A percentile compares a stretch with the other conserved stretches of the same genome.
phyloP scores from a whole-genome alignment of 2,113 vertebrate genomes.

The Phylloscopus trochiloides region DNA sequence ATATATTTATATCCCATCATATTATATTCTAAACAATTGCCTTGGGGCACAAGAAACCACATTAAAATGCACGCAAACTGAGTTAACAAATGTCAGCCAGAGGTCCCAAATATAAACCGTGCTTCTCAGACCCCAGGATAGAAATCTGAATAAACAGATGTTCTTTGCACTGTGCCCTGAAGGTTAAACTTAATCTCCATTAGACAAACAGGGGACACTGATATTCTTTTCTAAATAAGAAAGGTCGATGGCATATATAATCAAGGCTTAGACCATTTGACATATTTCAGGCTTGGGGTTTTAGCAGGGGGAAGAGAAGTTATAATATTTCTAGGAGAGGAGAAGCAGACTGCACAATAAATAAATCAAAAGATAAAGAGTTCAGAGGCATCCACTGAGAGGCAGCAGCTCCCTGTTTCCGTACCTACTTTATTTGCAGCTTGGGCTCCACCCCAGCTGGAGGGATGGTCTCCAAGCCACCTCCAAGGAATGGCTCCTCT shows the following conservation, averaged over 20 bases:
- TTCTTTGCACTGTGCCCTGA: not conserved
- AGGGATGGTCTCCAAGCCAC: not conserved
- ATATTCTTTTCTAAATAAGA: not conserved
- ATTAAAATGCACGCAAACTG: conserved; percentile 9
- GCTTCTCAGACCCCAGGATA: not conserved
- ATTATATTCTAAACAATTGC: not conserved
- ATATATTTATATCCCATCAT: not conserved
- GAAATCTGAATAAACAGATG: conserved; percentile 39
- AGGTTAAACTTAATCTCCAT: conserved; percentile 40
- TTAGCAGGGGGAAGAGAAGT: not conserved
- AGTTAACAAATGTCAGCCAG: conserved; percentile 26
- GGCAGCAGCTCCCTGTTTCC: not conserved
- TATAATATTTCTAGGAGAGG: not conserved
- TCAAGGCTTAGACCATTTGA: not conserved
- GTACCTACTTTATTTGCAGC: not conserved
- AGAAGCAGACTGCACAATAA: not conserved
- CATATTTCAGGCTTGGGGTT: not conserved
- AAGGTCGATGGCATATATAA: not conserved
- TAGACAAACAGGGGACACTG: not conserved
- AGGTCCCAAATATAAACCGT: not conserved
- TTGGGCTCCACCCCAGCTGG: not conserved
- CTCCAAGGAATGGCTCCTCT: not conserved
- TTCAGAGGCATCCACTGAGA: not conserved
- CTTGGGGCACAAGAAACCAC: not conserved
- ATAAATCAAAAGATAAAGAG: not conserved